Evolutionary conservation across 2,797 vertebrate species (phyloP), one percentile per base, ranked within the genome.

Genomic region (Potorous gilbertii): DNA sequence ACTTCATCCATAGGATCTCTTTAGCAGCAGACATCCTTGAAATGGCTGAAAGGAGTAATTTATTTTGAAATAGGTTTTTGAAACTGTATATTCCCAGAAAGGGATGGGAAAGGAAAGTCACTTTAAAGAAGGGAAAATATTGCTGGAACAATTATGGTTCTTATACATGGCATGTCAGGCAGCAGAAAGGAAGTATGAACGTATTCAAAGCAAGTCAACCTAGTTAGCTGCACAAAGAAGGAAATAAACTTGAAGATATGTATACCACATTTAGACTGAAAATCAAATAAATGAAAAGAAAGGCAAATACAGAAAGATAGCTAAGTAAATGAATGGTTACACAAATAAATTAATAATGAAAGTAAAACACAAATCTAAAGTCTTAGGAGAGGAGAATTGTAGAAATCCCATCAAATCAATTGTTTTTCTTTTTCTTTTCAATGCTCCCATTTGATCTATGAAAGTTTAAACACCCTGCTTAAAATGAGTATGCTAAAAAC

Each of bases 91-190:
- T 74, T 74, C 14, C 34, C 62, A 74, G 62, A 18, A n/a, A 74
- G 62, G n/a, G 14, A 16, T 74, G 14, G 9, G 34, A 74, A 74
- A 11, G 93, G 89, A 93, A 94, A 91, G 95, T 40, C 0, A 31
- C 54, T 93, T 46, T 56, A n/a, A 94, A 94, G 92, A 55, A 12
- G 28, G 91, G 91, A 90, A 95, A 27, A 57, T 29, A 92, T n/a
- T 0, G 34, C 3, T 92, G 9, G 4, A 91, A 91, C 90, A 55
- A 93, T 18, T 94, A 74, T 56, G 24, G 52, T 40, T 28, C 52
- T 89, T 59, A 54, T 62, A 91, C 18, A n/a, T 14, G 5, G 50
- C 27, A 1, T n/a, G 46, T 66, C 54, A 95, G 57, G 29, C 90
- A 87, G 14, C 13, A 94, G 87, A 91, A 40, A 57, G 14, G 57